phyloP scores from a whole-genome alignment of 1,140 invertebrate genomes.

The Pteromalus puparum region DNA sequence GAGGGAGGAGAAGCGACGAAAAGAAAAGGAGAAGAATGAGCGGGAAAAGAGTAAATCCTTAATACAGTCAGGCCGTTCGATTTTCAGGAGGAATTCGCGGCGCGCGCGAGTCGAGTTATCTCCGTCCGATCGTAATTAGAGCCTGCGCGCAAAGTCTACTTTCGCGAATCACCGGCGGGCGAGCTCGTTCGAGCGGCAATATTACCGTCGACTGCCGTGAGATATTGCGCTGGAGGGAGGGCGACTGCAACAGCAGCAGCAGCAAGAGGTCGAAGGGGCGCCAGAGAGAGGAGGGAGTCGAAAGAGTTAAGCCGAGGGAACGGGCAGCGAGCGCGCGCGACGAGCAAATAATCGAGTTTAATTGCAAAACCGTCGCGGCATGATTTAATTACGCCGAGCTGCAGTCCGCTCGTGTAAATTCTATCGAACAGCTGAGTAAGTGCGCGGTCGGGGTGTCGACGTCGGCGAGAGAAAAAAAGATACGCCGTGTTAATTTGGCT shows the following conservation, averaged over 20 bases:
- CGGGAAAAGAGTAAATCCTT: slow-evolving; percentile 35
- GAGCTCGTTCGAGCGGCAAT: slow-evolving; percentile 62
- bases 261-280: slow-evolving; percentile 57
- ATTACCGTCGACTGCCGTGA: slow-evolving; percentile 66
- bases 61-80: slow-evolving; percentile 17
- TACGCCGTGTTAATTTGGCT: slow-evolving; percentile 19
- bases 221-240: slow-evolving; percentile 64
- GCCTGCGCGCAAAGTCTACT: slow-evolving; percentile 61
- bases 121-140: slow-evolving; percentile 64
- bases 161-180: slow-evolving; percentile 62
- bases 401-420: slow-evolving; percentile 35
- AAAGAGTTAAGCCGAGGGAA: slow-evolving; percentile 71
- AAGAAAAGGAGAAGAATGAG: not conserved
- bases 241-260: slow-evolving; percentile 15
- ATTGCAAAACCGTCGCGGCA: slow-evolving; percentile 76
- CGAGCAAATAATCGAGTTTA: slow-evolving; percentile 77
- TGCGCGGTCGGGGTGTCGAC: slow-evolving; percentile 11
- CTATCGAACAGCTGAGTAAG: slow-evolving; percentile 45
- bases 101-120: slow-evolving; percentile 37
- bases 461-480: not conserved
- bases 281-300: slow-evolving; percentile 53
- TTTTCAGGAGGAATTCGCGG: slow-evolving; percentile 36
- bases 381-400: slow-evolving; percentile 74
- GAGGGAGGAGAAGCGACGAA: not conserved
- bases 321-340: slow-evolving; percentile 65